A percentile compares a stretch with the other conserved stretches of the same genome.
These are phyloP conservation scores for Drosophila imparisetae DNA, from an alignment of 2,888 invertebrate genomes.

Conservation along the genomic window DNA sequence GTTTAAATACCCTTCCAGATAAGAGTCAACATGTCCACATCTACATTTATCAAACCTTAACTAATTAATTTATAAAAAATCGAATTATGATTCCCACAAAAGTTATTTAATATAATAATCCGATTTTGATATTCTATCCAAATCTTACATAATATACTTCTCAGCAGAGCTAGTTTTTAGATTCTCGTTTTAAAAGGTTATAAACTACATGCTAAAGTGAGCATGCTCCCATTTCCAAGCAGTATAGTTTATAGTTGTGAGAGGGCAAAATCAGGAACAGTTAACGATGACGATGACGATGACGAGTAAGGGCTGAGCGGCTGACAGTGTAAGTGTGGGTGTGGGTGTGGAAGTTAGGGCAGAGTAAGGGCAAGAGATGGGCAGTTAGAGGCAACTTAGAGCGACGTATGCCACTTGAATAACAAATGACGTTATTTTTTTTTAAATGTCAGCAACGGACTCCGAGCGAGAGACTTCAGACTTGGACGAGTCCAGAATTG, in stretches of 20 bases:
- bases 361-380: conserved; percentile 47
- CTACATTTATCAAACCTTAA: background rate
- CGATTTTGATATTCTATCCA: too few species aligned
- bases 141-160: too few species aligned
- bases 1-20: conserved; percentile 29
- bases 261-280: conserved; percentile 33
- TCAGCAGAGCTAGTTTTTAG: too few species aligned
- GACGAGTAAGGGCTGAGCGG: conserved; percentile 40
- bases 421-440: conserved; percentile 71
- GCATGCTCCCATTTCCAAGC: background rate
- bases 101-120: background rate
- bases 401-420: conserved; percentile 82
- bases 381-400: conserved; percentile 78
- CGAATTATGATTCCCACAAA: background rate
- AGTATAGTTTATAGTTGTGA: conserved; percentile 10
- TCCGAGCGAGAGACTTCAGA: conserved; percentile 24
- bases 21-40: background rate
- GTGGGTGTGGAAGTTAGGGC: background rate
- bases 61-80: background rate
- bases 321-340: too few species aligned
- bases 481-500: conserved; percentile 22
- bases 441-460: conserved; percentile 74
- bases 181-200: background rate
- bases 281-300: conserved; percentile 49
- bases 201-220: background rate